Evolutionary conservation across 2,113 vertebrate species (phyloP).

Genomic region (Cettia cetti): DNA sequence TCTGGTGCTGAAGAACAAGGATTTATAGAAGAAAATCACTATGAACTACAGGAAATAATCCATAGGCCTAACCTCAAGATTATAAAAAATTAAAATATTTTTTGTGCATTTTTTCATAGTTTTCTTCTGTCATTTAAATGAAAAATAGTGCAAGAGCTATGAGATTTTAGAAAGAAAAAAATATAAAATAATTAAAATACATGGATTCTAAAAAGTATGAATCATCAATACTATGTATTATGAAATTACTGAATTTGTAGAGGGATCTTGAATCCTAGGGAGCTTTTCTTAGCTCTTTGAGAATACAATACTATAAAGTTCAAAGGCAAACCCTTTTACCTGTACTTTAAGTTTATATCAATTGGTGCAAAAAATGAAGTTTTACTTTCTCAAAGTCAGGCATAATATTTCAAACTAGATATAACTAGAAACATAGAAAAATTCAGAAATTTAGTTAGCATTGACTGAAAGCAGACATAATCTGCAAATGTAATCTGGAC

Average conservation of each 20-base stretch:
- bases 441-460: neutral
- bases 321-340: neutral
- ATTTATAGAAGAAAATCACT: neutral
- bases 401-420: neutral
- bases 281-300: neutral
- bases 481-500: neutral
- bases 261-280: fast-evolving
- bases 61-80: neutral
- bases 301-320: neutral
- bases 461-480: neutral
- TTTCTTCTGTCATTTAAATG: neutral
- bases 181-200: neutral
- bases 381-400: neutral
- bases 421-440: neutral
- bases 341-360: neutral
- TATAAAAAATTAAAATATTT: neutral
- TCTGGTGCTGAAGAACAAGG: neutral
- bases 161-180: neutral
- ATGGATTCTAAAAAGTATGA: neutral
- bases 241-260: neutral
- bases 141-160: neutral
- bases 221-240: neutral
- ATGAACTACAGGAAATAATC: neutral
- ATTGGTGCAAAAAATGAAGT: fast-evolving
- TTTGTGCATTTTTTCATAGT: neutral